These are phyloP conservation scores for Bombus polaris DNA, from an alignment of 1,140 invertebrate genomes.

Conservation along the genomic window DNA sequence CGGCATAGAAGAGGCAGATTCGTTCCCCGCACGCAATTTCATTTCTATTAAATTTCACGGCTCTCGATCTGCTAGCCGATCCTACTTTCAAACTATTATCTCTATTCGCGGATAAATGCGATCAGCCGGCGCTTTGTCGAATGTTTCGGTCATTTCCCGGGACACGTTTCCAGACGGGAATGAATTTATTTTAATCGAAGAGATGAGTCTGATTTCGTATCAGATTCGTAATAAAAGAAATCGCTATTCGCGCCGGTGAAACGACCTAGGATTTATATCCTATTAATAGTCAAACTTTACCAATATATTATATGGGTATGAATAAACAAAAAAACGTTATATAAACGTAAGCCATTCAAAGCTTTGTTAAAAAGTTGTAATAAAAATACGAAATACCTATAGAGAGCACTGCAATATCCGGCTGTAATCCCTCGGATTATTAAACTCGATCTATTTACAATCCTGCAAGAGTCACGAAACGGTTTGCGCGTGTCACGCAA, in stretches of 20 bases:
- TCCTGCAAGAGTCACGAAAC: neutral
- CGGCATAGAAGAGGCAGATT: neutral
- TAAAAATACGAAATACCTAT: too few relatives aligned
- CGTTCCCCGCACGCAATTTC: conserved; percentile 54
- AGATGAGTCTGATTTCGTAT: neutral
- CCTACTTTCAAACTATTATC: neutral
- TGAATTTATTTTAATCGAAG: neutral
- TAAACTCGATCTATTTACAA: neutral
- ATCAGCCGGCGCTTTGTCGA: neutral
- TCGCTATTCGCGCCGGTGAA: neutral
- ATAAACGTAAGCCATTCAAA: too few relatives aligned
- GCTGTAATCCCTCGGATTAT: neutral
- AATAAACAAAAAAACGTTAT: too few relatives aligned
- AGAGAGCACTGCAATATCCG: neutral
- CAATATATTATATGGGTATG: too few relatives aligned
- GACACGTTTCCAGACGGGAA: neutral
- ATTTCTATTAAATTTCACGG: conserved; percentile 63
- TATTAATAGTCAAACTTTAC: too few relatives aligned
- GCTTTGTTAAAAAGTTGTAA: too few relatives aligned
- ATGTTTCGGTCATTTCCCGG: neutral
- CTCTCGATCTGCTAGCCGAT: neutral
- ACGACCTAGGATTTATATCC: neutral
- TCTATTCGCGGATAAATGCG: neutral
- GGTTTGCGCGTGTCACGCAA: neutral
- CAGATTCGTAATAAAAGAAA: neutral